Base-by-base conservation (phyloP, 2,888 invertebrate species). In the Pristionchus japonicus region DNA sequence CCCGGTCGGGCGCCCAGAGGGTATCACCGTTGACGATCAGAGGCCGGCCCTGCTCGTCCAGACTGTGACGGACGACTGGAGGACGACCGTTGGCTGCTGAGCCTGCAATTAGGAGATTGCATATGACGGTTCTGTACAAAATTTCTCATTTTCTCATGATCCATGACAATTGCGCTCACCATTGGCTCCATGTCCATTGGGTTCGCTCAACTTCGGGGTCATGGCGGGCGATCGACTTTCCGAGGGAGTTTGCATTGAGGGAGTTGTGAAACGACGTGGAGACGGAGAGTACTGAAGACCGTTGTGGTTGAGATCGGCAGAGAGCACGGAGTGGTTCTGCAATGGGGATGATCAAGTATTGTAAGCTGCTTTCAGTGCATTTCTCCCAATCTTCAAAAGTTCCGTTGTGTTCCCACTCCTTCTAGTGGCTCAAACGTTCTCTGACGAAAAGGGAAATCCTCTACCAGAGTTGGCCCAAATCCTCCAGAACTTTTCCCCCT, bases 281-380 rank as follows among this genome's bases (percentile, higher is more conserved):
- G 31, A 40, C 23, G 77, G 77, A 40, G 77, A 77, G 43, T 77
- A 77, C 43, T 77, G 77, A 20, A 77, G 77, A n/a, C 77, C 77
- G 43, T 77, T 77, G 77, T 77, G 43, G 34, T 77, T 77, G 77
- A 77, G 34, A 20, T 77, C 77, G 27, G 37, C 20, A 15, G 77
- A 43, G 47, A 77, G 40, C 13, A 77, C 77, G 0, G 77, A 77
- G 43, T 77, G 77, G 27, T 77, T 77, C 77, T 77, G 77, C 1
- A 77, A 77, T 13, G n/a, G 15, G 43, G 4, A 3, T 3, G 0
- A n/a, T 57, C n/a, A 52, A 57, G 23, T 52, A 17, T 52, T 52
- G 3, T 52, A 49, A 7, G 49, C 20, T 49, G 49, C 20, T 49
- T 3, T 52, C 52, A 52, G 17, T 52, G 52, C 52, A 23, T 1